phyloP scores from a whole-genome alignment of 2,797 vertebrate genomes.

The Rhynchotus rufescens region DNA sequence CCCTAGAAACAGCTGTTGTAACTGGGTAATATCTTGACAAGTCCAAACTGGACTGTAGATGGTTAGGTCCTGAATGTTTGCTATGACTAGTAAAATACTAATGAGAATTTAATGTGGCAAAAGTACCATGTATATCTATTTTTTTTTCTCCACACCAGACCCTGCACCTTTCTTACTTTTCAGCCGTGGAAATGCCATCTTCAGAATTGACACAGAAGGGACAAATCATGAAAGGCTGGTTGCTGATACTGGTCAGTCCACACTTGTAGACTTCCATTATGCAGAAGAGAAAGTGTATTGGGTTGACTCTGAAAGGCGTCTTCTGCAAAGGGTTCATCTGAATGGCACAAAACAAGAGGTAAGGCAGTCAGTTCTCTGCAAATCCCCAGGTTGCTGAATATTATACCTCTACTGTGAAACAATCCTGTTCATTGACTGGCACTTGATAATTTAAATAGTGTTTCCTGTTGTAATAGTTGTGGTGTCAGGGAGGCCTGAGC shows the following conservation, averaged over 20 bases:
- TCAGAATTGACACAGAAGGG: constrained; percentile 88
- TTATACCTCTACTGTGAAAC: background rate
- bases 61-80: background rate
- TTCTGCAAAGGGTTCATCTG: constrained; percentile 87
- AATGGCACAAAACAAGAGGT: constrained; percentile 88
- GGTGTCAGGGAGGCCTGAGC: background rate
- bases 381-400: background rate
- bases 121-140: background rate
- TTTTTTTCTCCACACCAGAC: constrained; percentile 74
- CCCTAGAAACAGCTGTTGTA: background rate
- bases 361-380: constrained; percentile 18
- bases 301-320: constrained; percentile 83
- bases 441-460: background rate
- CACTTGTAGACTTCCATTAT: constrained; percentile 89
- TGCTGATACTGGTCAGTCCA: constrained; percentile 79
- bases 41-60: background rate
- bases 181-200: constrained; percentile 86
- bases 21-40: background rate
- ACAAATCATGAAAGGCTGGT: constrained; percentile 82
- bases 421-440: background rate
- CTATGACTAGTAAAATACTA: background rate
- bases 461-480: background rate
- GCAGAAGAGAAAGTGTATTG: constrained; percentile 88
- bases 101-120: background rate
- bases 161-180: constrained; percentile 90